Evolutionary conservation across 2,888 invertebrate genomes (phyloP).

Genomic region (Synergus itoensis): DNA sequence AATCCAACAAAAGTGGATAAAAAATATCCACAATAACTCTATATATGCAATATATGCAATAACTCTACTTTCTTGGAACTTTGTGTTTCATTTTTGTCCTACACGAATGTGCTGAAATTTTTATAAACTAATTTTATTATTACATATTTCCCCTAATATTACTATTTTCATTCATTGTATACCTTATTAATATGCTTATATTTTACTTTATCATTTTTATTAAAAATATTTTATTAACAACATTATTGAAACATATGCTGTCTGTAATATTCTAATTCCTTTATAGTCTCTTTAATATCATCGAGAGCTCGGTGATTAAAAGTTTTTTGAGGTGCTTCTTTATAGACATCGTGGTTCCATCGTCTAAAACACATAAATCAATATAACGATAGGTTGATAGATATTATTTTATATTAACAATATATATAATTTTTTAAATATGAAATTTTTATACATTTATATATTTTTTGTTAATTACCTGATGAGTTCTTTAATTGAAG

Average conservation of each 20-base stretch:
- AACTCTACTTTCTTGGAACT: too few species aligned
- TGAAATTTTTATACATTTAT: neutral
- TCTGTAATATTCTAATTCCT: conserved; percentile 90
- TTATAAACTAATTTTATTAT: too few species aligned
- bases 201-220: too few species aligned
- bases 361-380: conserved; percentile 78
- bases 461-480: conserved; percentile 64
- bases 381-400: neutral
- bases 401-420: neutral
- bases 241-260: conserved; percentile 57
- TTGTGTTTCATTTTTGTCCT: too few species aligned
- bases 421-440: neutral
- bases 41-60: too few species aligned
- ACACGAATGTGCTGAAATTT: too few species aligned
- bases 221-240: too few species aligned
- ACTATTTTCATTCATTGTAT: too few species aligned
- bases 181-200: too few species aligned
- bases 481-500: conserved; percentile 90
- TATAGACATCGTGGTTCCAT: conserved; percentile 86
- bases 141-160: too few species aligned
- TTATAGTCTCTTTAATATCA: conserved; percentile 92
- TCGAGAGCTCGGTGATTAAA: conserved; percentile 87
- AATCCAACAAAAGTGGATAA: too few species aligned
- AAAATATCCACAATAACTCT: too few species aligned
- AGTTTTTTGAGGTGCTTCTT: conserved; percentile 82